Evolutionary conservation across 2,888 invertebrate genomes (phyloP).

Genomic region (Diloba caeruleocephala): DNA sequence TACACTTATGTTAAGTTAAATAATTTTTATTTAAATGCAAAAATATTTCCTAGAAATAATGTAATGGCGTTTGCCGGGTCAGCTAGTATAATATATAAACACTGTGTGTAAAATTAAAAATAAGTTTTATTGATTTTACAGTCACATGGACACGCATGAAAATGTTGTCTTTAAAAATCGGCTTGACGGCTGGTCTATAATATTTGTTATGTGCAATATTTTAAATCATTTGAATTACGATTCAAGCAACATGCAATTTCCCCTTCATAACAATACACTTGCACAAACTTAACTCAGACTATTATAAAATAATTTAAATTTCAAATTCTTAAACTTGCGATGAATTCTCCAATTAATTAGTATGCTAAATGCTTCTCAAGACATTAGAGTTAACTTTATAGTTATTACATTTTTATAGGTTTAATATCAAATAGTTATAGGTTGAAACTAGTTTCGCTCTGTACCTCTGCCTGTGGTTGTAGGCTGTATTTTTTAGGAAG

Average conservation of each 20-base stretch:
- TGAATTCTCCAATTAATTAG: conserved; percentile 30
- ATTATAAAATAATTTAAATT: conserved; percentile 31
- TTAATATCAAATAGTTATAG: conserved; percentile 37
- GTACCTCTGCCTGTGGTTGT: background rate
- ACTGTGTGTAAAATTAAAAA: too few relatives aligned
- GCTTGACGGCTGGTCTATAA: too few relatives aligned
- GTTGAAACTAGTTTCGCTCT: background rate
- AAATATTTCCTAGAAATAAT: too few relatives aligned
- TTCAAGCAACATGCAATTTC: conserved; percentile 5
- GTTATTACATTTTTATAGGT: conserved; percentile 32
- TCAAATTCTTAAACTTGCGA: conserved; percentile 31
- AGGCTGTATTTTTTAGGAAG: background rate
- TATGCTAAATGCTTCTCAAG: conserved; percentile 31
- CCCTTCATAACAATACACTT: conserved; percentile 4
- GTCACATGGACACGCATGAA: too few relatives aligned
- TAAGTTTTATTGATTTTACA: too few relatives aligned
- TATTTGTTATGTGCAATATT: too few relatives aligned
- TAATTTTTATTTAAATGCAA: too few relatives aligned
- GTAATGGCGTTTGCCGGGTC: too few relatives aligned
- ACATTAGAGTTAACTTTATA: conserved; percentile 22
- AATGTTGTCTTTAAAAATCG: too few relatives aligned
- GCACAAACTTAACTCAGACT: conserved; percentile 1
- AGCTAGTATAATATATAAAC: too few relatives aligned
- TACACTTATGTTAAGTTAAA: too few relatives aligned
- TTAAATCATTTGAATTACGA: conserved; percentile 6